Evolutionary conservation across 2,113 vertebrate genomes (phyloP).

Genomic region (Hypanus sabinus): DNA sequence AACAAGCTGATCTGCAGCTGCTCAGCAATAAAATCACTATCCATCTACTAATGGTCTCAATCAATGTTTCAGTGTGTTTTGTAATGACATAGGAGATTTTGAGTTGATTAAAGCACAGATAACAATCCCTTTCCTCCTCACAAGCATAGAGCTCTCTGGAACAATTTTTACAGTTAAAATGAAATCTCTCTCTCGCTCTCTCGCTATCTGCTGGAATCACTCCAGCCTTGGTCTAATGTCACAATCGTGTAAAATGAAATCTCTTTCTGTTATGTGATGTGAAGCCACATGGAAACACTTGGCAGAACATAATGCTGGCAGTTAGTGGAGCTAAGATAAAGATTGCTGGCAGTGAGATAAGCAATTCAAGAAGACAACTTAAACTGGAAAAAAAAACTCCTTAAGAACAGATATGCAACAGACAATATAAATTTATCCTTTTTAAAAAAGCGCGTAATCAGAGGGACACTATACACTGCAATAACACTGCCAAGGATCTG

Average conservation of each 20-base stretch:
- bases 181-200: not conserved
- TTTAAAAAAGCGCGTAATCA: not conserved
- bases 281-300: constrained; percentile 33
- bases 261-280: constrained; percentile 34
- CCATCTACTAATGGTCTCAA: constrained; percentile 3
- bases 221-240: constrained; percentile 16
- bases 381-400: constrained; percentile 22
- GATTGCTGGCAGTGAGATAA: constrained; percentile 27
- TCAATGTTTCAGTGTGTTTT: constrained; percentile 25
- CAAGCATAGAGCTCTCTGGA: not conserved
- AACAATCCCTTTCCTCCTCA: not conserved
- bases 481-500: not conserved
- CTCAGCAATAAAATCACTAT: constrained; percentile 26
- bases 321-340: constrained; percentile 13
- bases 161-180: not conserved
- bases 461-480: not conserved
- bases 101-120: constrained; percentile 1
- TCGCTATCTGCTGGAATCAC: constrained; percentile 17
- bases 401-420: not conserved
- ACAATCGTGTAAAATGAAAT: constrained; percentile 33
- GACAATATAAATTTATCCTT: not conserved
- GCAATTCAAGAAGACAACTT: constrained; percentile 1
- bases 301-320: constrained; percentile 32
- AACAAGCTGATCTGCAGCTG: not conserved
- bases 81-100: constrained; percentile 1